phyloP scores from a whole-genome alignment of 1,140 invertebrate species.

The Kradibia gibbosae region DNA sequence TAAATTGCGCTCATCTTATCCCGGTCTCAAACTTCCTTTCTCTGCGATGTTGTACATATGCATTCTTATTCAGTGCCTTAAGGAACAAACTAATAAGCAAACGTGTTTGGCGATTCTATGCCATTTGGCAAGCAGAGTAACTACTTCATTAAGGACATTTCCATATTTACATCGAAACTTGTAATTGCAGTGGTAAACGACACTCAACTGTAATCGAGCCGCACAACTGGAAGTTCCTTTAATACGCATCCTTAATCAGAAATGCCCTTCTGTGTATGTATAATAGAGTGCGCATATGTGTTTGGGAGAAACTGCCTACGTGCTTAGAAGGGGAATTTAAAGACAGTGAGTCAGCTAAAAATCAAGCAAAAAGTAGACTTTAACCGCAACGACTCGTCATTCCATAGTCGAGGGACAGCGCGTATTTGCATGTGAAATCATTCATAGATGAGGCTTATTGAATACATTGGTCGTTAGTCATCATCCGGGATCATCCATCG shows the following conservation, averaged over 20 bases:
- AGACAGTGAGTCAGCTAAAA: neutral
- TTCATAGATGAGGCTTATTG: conserved; percentile 2
- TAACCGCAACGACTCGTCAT: no score
- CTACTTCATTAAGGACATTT: conserved; percentile 49
- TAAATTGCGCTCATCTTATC: neutral
- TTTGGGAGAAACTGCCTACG: neutral
- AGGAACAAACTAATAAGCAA: conserved; percentile 12
- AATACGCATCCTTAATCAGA: conserved; percentile 19
- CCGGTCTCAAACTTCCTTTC: neutral
- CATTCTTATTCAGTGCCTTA: neutral
- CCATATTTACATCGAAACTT: conserved; percentile 45
- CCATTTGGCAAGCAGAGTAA: conserved; percentile 19
- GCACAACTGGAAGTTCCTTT: neutral
- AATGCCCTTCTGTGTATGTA: neutral
- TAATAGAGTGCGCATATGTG: neutral
- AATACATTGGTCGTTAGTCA: conserved; percentile 11
- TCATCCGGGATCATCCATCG: neutral
- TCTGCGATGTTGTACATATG: neutral
- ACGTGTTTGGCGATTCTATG: neutral
- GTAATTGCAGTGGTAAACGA: neutral
- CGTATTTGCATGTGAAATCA: neutral
- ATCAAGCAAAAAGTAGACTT: neutral
- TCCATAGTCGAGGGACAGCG: neutral
- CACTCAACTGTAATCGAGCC: conserved; percentile 14
- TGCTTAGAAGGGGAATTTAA: neutral